Evolutionary conservation across 2,888 invertebrate genomes (phyloP), one percentile per base, ranked within the genome.

Genomic region (Drosophila fungiperda): DNA sequence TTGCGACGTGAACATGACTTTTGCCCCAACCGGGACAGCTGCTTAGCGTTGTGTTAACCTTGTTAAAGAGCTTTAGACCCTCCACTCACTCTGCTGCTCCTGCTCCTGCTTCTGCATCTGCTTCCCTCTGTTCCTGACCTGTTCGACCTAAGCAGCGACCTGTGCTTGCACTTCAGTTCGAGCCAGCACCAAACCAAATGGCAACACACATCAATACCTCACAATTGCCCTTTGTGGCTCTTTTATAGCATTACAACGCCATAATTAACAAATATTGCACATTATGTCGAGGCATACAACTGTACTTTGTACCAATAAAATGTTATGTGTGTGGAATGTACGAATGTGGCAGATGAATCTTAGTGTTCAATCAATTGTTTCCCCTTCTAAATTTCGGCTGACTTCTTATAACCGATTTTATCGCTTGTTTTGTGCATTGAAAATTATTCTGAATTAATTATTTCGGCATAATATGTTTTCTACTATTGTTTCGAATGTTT

Each of bases 21-120:
- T 54, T 63, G 48, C 40, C 48, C 53, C 70, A 38, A 36, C 61
- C 33, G 76, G 71, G 63, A 63, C 82, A 80, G 59, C 78, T 81
- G 84, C 81, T 82, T 82, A 81, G 84, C 75, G 84, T 71, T 82
- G 72, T 82, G 88, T 72, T 87, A 85, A 83, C 81, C 87, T 68
- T 77, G 82, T 88, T 90, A 89, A 89, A 68, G 67, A 79, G 72
- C 68, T 35, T 60, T 38, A 23, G 54, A 29, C 8, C 42, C 40
- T 5, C 9, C 23, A 20, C 15, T 15, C n/a, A 1, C 17, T 20
- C 23, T 9, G 9, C n/a, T n/a, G 17, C 50, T 20, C 17, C 23
- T 9, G 3, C 40, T 26, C 4, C 38, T 40, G 38, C 29, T 55
- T 3, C 12, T 38, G 12, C 23, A 12, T 3, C 50, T 11, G 20